Conservation (phyloP, 2,797 vertebrate genomes). For the Artibeus jamaicensis region DNA sequence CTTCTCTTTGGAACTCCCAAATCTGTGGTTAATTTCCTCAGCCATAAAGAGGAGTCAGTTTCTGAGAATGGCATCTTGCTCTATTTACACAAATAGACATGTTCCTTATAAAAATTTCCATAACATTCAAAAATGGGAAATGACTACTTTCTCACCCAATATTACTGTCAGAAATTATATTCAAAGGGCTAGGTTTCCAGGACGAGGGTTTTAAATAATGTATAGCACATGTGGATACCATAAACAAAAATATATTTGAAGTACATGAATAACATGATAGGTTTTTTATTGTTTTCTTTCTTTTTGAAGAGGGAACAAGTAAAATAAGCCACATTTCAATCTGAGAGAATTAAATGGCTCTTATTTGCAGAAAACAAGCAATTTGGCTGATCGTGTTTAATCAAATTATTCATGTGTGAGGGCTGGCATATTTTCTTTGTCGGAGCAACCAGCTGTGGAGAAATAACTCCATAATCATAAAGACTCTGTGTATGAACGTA, state of each 20-base stretch:
- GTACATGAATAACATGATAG: background rate
- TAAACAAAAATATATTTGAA: constrained; percentile 66
- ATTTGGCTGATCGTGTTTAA: constrained; percentile 49
- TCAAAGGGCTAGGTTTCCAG: constrained; percentile 16
- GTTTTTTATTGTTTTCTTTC: constrained; percentile 11
- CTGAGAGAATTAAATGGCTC: background rate
- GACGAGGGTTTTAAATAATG: constrained; percentile 67
- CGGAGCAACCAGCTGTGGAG: background rate
- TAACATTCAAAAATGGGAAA: constrained; percentile 59
- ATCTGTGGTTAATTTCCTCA: constrained; percentile 58
- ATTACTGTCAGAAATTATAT: constrained; percentile 65
- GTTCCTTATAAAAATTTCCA: constrained; percentile 58
- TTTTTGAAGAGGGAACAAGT: constrained; percentile 6
- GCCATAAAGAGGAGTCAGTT: background rate
- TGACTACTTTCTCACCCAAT: constrained; percentile 69
- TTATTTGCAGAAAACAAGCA: constrained; percentile 56
- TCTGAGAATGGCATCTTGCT: constrained; percentile 56
- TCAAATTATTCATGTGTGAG: constrained; percentile 36
- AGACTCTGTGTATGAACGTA: background rate
- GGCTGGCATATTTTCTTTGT: background rate
- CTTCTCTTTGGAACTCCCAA: constrained; percentile 50
- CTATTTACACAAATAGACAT: constrained; percentile 58
- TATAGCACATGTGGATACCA: constrained; percentile 17
- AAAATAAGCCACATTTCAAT: constrained; percentile 59
- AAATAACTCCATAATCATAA: background rate